These are phyloP conservation scores for Sycophaga agraensis DNA, from an alignment of 1,140 invertebrate genomes.

Conservation along the genomic window DNA sequence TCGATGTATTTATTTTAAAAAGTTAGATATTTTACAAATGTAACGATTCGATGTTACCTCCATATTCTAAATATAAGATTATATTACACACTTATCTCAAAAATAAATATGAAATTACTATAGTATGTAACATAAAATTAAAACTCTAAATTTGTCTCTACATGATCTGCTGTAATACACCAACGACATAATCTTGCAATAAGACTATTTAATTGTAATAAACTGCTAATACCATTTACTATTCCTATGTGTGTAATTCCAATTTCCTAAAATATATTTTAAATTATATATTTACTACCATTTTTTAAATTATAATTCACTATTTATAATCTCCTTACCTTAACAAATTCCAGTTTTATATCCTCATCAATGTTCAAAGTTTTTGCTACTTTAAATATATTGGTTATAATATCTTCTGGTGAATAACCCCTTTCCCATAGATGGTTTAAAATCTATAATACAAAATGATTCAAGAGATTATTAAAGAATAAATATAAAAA, in stretches of 20 bases:
- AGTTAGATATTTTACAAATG: no score
- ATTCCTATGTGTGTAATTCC: constrained; percentile 89
- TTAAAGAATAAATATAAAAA: not conserved
- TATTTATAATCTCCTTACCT: constrained; percentile 56
- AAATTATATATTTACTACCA: constrained; percentile 27
- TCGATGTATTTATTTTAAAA: no score
- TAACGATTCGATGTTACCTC: no score
- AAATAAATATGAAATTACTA: no score
- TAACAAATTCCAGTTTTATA: constrained; percentile 85
- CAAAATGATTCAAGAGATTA: not conserved
- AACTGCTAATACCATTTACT: constrained; percentile 81
- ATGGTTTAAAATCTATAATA: constrained; percentile 73
- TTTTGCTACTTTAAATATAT: constrained; percentile 93
- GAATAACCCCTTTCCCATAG: constrained; percentile 94
- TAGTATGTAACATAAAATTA: no score
- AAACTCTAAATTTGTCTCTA: no score
- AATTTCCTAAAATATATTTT: constrained; percentile 74
- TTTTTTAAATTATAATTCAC: not conserved
- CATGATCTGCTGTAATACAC: no score
- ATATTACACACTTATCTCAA: no score
- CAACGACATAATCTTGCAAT: constrained; percentile 84
- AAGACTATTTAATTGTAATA: constrained; percentile 88
- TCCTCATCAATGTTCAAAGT: constrained; percentile 78
- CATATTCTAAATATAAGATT: no score
- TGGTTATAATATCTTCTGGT: constrained; percentile 93